These are phyloP conservation scores for Amiota mariae DNA, from an alignment of 2,888 invertebrate species.

Conservation along the genomic window DNA sequence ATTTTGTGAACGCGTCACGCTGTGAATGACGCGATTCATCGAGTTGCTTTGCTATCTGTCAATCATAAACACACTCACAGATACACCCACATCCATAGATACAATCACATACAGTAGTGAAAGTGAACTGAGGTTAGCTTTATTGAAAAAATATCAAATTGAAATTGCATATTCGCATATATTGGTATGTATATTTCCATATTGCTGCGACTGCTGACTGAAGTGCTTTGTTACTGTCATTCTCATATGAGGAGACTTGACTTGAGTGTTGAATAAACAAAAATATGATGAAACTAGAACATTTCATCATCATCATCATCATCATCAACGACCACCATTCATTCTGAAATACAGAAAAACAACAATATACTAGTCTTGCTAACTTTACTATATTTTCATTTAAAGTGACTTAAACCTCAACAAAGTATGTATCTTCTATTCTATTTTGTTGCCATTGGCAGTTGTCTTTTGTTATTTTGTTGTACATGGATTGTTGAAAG, in stretches of 20 bases:
- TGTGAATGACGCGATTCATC: no score
- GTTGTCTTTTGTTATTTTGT: neutral
- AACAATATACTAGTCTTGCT: no score
- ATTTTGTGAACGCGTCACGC: neutral
- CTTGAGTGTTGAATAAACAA: conserved; percentile 9
- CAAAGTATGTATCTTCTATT: neutral
- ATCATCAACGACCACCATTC: no score
- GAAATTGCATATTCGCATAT: no score
- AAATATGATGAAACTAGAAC: conserved; percentile 1
- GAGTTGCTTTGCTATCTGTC: no score
- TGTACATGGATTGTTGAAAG: neutral
- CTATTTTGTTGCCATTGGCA: neutral
- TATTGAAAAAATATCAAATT: no score
- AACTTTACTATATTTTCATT: neutral
- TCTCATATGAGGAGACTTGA: neutral
- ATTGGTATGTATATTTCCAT: no score
- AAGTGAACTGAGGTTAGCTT: no score
- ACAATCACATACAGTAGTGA: no score
- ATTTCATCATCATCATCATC: neutral
- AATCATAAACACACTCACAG: no score
- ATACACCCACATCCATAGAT: no score
- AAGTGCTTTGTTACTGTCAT: neutral
- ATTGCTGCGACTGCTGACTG: neutral
- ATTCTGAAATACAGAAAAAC: no score
- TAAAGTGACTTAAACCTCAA: conserved; percentile 5